These are phyloP conservation scores for Ceratosolen fusciceps DNA, from an alignment of 1,140 invertebrate genomes.

Conservation along the genomic window DNA sequence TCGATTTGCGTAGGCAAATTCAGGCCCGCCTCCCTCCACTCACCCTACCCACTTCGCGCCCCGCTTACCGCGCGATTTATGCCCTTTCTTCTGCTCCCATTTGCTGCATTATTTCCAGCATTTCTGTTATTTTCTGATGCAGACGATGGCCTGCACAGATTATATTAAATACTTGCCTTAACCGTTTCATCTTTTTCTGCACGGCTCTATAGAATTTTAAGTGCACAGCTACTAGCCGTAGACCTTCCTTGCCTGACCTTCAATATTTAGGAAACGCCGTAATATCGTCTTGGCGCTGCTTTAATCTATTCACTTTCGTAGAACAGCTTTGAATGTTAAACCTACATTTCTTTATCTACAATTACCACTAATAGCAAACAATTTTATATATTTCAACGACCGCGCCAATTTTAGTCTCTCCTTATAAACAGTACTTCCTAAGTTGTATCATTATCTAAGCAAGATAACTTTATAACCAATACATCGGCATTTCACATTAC, in stretches of 20 bases:
- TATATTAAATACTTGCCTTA: conserved; percentile 4
- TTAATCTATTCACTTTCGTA: background rate
- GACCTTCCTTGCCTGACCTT: background rate
- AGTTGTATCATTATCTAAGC: too few species aligned
- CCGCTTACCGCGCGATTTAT: background rate
- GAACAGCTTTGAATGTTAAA: background rate
- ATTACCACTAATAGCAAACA: background rate
- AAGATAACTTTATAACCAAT: too few species aligned
- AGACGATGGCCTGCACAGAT: background rate
- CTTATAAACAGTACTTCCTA: too few species aligned
- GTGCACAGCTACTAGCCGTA: background rate
- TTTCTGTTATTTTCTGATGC: conserved; percentile 5
- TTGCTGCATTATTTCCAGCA: background rate
- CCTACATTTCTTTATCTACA: background rate
- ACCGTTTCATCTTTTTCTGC: background rate
- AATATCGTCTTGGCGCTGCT: background rate
- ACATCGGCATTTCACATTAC: too few species aligned
- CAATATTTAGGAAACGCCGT: background rate
- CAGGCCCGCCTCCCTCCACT: background rate
- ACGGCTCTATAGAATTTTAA: background rate
- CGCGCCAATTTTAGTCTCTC: too few species aligned
- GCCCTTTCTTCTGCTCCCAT: background rate
- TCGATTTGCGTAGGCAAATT: conserved; percentile 40
- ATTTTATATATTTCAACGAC: background rate
- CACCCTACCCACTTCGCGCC: too few species aligned